Conservation (phyloP, 1,140 invertebrate species). For the Eciton burchellii region DNA sequence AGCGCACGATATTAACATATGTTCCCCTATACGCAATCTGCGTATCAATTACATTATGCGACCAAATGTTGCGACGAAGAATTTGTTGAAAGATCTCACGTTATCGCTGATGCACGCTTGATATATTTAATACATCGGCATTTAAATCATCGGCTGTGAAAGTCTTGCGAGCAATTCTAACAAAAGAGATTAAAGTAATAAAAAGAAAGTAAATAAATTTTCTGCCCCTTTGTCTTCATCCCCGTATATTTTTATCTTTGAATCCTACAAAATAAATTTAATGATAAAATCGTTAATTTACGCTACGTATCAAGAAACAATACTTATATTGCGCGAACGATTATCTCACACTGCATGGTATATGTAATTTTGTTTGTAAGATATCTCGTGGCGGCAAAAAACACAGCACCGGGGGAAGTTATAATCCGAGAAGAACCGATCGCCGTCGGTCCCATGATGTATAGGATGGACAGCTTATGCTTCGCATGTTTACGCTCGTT, state of each 20-base stretch:
- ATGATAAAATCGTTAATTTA: background rate
- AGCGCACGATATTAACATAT: background rate
- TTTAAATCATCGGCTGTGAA: background rate
- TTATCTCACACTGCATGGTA: background rate
- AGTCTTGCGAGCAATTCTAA: background rate
- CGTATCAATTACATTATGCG: background rate
- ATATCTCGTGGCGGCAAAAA: conserved; percentile 87
- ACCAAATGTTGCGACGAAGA: background rate
- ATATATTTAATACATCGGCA: background rate
- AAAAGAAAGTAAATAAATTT: background rate
- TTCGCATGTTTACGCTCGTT: conserved; percentile 87
- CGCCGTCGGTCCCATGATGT: conserved; percentile 86
- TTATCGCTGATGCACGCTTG: background rate
- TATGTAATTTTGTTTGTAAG: conserved; percentile 71
- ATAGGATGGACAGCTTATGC: conserved; percentile 86
- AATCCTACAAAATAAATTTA: conserved; percentile 31
- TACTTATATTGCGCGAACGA: background rate
- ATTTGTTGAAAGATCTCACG: background rate
- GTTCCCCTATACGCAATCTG: background rate
- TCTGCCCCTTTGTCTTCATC: background rate
- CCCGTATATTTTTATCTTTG: background rate
- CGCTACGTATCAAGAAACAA: too few species aligned
- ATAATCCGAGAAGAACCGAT: conserved; percentile 87
- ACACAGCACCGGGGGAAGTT: conserved; percentile 87
- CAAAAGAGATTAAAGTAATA: background rate